These are phyloP conservation scores for Selenia dentaria DNA, from an alignment of 2,888 invertebrate species.

Conservation along the genomic window DNA sequence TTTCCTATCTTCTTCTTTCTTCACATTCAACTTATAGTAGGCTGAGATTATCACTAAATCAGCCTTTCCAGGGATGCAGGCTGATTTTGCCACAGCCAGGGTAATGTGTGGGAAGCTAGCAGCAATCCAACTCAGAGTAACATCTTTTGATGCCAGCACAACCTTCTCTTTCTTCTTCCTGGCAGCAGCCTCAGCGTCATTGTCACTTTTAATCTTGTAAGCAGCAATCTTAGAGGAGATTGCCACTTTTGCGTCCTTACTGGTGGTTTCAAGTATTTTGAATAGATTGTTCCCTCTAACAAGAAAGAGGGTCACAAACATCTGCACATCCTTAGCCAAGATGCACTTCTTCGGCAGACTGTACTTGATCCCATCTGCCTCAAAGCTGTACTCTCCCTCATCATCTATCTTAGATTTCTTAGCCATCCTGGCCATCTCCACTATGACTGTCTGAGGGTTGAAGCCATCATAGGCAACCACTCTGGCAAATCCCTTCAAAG, in stretches of 20 bases:
- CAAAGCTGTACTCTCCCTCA: background rate
- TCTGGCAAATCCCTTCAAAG: background rate
- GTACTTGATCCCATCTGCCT: background rate
- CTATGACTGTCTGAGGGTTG: background rate
- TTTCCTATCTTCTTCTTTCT: too few species aligned
- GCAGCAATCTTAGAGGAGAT: background rate
- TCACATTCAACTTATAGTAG: too few species aligned
- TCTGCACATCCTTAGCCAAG: background rate
- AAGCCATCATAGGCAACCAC: background rate
- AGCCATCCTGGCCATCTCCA: background rate
- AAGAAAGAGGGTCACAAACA: background rate
- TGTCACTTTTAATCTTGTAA: background rate
- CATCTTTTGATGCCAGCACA: background rate
- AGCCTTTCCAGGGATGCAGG: background rate
- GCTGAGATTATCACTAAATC: background rate
- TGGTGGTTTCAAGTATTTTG: background rate
- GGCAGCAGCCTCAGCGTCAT: background rate
- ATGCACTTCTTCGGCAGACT: too few species aligned
- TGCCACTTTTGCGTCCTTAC: background rate
- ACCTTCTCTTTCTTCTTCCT: conserved; percentile 1
- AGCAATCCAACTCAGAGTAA: background rate
- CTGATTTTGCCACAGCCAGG: background rate
- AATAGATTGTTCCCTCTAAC: background rate
- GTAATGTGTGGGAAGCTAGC: background rate
- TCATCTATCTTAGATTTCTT: background rate